A percentile compares a stretch with the other conserved stretches of the same genome.
These are phyloP conservation scores for Lasioglossum pauxillum DNA, from an alignment of 2,888 invertebrate genomes.

Conservation along the genomic window DNA sequence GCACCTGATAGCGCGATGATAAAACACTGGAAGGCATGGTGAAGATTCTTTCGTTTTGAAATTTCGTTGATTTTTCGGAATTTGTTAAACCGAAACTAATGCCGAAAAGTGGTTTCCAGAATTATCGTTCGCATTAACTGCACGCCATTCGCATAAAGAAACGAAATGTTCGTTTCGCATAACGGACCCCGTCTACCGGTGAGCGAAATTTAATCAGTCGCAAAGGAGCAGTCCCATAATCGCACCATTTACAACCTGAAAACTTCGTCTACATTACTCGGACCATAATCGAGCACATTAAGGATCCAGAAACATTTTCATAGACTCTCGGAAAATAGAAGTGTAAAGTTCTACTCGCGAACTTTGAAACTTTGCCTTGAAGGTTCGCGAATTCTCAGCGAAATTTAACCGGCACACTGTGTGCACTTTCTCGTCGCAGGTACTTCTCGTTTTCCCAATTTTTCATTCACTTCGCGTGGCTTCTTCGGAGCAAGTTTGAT, in stretches of 20 bases:
- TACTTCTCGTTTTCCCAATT: background rate
- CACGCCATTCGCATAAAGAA: background rate
- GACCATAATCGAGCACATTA: background rate
- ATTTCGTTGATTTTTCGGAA: background rate
- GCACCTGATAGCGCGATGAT: background rate
- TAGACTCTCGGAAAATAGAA: background rate
- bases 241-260: background rate
- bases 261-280: background rate
- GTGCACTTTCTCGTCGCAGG: background rate
- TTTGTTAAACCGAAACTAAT: background rate
- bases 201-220: conserved; percentile 7
- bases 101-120: background rate
- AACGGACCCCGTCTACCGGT: background rate
- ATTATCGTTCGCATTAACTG: background rate
- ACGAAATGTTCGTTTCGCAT: background rate
- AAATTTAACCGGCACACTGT: background rate
- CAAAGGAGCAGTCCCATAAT: background rate
- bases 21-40: background rate
- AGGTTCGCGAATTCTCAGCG: background rate
- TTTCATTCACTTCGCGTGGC: background rate
- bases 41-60: too few species aligned
- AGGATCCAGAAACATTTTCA: background rate
- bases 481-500: conserved; percentile 11
- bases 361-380: background rate
- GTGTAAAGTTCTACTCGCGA: background rate